Evolutionary conservation across 2,888 invertebrate species (phyloP).

Genomic region (Tromatobia lineatoria): DNA sequence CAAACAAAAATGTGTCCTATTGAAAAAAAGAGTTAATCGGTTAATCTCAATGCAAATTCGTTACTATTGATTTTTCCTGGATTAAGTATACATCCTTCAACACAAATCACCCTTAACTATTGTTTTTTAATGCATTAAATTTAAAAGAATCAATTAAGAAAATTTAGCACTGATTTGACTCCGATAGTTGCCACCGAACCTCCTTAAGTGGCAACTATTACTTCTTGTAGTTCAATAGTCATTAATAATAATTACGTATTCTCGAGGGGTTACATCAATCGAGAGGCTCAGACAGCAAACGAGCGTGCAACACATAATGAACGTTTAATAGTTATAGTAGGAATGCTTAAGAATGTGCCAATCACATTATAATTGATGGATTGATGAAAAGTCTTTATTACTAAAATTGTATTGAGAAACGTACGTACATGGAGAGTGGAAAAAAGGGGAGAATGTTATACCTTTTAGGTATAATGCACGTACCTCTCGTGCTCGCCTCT

Average conservation of each 20-base stretch:
- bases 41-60: too few relatives aligned
- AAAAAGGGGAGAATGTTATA: conserved; percentile 27
- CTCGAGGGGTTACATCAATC: conserved; percentile 10
- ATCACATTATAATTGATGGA: conserved; percentile 57
- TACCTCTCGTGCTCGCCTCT: conserved; percentile 25
- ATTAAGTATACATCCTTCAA: too few relatives aligned
- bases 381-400: conserved; percentile 62
- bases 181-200: too few relatives aligned
- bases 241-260: conserved; percentile 42
- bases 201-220: background rate
- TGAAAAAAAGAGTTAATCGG: too few relatives aligned
- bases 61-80: too few relatives aligned
- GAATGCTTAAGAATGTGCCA: conserved; percentile 56
- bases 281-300: background rate
- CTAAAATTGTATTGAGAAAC: conserved; percentile 46
- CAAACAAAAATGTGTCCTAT: too few relatives aligned
- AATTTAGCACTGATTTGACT: too few relatives aligned
- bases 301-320: conserved; percentile 17
- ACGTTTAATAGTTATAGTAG: background rate
- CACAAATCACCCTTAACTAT: too few relatives aligned
- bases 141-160: too few relatives aligned
- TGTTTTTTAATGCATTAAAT: too few relatives aligned
- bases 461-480: conserved; percentile 20
- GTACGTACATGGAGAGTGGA: background rate
- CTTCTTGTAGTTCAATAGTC: background rate